Conservation (phyloP, 2,888 invertebrate genomes). For the Rhamnusium bicolor region DNA sequence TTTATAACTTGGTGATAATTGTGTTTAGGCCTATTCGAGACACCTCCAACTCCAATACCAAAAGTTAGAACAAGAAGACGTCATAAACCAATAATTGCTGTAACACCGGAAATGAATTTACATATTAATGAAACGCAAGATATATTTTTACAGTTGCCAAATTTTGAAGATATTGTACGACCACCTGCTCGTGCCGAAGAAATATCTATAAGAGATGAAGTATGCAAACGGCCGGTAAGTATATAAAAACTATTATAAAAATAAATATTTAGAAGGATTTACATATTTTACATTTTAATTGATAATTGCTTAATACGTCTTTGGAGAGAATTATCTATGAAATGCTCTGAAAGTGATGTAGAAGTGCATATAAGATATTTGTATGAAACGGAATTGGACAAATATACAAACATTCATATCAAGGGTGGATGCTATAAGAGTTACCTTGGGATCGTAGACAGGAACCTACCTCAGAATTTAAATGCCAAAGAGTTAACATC, state of each 20-base stretch:
- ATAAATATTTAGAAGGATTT: too few relatives aligned
- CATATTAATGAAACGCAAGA: neutral
- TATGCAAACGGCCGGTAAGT: conserved; percentile 7
- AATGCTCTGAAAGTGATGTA: too few relatives aligned
- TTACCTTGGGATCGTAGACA: too few relatives aligned
- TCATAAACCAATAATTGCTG: neutral
- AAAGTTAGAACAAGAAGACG: conserved; percentile 3
- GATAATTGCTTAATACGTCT: too few relatives aligned
- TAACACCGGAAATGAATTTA: conserved; percentile 10
- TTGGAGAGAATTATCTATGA: too few relatives aligned
- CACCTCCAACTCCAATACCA: conserved; percentile 22
- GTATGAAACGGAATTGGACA: too few relatives aligned
- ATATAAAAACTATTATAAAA: neutral
- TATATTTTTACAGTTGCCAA: conserved; percentile 7
- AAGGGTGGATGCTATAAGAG: too few relatives aligned
- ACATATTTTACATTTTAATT: too few relatives aligned
- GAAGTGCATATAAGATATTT: too few relatives aligned
- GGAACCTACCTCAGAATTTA: too few relatives aligned
- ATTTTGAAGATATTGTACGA: conserved; percentile 12
- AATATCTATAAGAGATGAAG: conserved; percentile 16
- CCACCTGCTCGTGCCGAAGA: conserved; percentile 1
- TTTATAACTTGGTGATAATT: neutral
- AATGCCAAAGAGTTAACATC: too few relatives aligned
- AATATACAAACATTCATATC: too few relatives aligned
- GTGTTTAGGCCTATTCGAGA: conserved; percentile 6